Evolutionary conservation across 1,140 invertebrate species (phyloP), one percentile per base, ranked within the genome.

Genomic region (Psix sp.): DNA sequence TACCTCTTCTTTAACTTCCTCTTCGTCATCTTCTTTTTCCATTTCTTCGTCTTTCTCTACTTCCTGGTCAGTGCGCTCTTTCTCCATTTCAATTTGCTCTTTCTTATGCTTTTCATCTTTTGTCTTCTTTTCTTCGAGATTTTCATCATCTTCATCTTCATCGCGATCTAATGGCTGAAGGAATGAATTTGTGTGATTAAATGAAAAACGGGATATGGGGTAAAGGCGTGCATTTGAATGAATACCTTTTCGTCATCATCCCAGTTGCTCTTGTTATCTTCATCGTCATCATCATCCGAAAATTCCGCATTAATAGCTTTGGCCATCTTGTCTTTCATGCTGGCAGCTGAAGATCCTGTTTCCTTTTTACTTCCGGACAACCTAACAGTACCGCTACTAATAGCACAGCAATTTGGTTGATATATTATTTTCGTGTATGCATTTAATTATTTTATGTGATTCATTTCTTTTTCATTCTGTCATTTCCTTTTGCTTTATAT

Each of bases 311-410:
- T 85, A 77, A 85, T 84, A 77, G 83, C 84, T 77, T 87, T 87
- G 79, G 84, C 84, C 82, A 86, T 83, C 83, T 86, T 86, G 82
- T 86, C 85, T 81, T 86, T 86, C 78, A 86, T 79, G 77, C 81
- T 86, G 75, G 82, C 77, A 43, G 82, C 76, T 39, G 82, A 76
- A n/a, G n/a, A n/a, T n/a, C n/a, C n/a, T 14, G 82, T 76, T 57
- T 86, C 85, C 84, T 86, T 86, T 86, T 86, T 86, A 86, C 84
- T 85, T 82, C 84, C 83, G 79, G 84, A 80, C 76, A 84, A 81
- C 81, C 84, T 85, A 85, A 79, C 77, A 78, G 83, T 82, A 83
- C 82, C 84, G 79, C 82, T 84, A 82, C 83, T 85, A 86, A 83
- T 80, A 80, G 82, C 80, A 86, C 81, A 83, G 81, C 84, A 86